Evolutionary conservation across 2,888 invertebrate genomes (phyloP).

Genomic region (Hypselothyrea guttata): DNA sequence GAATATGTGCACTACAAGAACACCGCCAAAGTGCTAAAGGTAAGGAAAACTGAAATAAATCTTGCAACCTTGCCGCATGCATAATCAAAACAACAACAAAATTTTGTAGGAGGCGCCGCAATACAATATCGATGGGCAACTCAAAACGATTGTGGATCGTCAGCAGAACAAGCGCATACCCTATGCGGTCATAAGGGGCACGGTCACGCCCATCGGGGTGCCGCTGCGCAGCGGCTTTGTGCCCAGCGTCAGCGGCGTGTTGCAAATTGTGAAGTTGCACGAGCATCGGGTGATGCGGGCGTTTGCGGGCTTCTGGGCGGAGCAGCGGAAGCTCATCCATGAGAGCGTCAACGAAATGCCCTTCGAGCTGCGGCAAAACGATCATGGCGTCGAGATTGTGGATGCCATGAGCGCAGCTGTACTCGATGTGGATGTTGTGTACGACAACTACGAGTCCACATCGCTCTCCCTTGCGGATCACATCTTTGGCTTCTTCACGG

Average conservation of each 20-base stretch:
- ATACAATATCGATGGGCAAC: conserved; percentile 86
- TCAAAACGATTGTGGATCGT: conserved; percentile 85
- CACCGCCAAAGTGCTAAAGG: conserved; percentile 88
- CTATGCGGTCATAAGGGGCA: conserved; percentile 89
- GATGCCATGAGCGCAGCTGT: conserved; percentile 89
- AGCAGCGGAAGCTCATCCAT: conserved; percentile 90
- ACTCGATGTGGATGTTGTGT: conserved; percentile 90
- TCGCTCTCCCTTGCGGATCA: conserved; percentile 90
- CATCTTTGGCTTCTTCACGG: conserved; percentile 92
- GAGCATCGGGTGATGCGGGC: conserved; percentile 92
- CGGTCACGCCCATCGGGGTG: conserved; percentile 89
- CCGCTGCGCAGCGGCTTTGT: conserved; percentile 90
- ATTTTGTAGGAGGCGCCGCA: conserved; percentile 86
- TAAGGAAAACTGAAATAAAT: conserved; percentile 77
- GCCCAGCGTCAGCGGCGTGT: conserved; percentile 88
- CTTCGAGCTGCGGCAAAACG: conserved; percentile 87
- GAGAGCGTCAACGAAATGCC: conserved; percentile 91
- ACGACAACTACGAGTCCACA: conserved; percentile 90
- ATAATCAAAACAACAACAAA: conserved; percentile 24
- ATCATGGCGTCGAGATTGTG: conserved; percentile 87
- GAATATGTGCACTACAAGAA: conserved; percentile 90
- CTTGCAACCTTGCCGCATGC: conserved; percentile 1
- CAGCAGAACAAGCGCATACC: conserved; percentile 86
- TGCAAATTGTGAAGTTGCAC: conserved; percentile 89
- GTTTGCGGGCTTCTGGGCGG: conserved; percentile 93